Evolutionary conservation across 2,797 vertebrate species (phyloP).

Genomic region (Lateolabrax maculatus): DNA sequence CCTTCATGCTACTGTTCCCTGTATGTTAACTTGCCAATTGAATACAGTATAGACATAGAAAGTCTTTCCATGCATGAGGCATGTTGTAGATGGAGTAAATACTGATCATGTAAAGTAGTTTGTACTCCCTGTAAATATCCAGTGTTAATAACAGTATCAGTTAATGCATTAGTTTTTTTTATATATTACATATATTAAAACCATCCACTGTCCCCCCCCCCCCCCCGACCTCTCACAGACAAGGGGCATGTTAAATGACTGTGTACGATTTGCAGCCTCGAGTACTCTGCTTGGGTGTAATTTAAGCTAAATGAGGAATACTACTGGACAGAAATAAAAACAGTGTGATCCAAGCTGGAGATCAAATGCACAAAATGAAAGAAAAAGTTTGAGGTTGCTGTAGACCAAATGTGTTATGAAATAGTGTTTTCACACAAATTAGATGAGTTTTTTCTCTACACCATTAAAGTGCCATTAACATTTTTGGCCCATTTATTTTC

Average conservation of each 20-base stretch:
- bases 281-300: not conserved
- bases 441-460: not conserved
- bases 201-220: too few relatives aligned
- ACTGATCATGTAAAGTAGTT: not conserved
- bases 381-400: not conserved
- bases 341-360: not conserved
- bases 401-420: not conserved
- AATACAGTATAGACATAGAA: not conserved
- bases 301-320: not conserved
- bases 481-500: not conserved
- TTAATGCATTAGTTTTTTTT: slow-evolving; percentile 8
- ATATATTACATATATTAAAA: slow-evolving; percentile 1
- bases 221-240: slow-evolving; percentile 1
- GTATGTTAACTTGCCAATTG: not conserved
- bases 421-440: not conserved
- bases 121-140: slow-evolving; percentile 6
- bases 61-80: not conserved
- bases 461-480: not conserved
- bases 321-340: not conserved
- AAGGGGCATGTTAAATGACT: not conserved
- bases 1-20: not conserved
- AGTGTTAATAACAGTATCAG: not conserved
- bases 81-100: not conserved
- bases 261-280: slow-evolving; percentile 3
- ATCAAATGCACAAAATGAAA: slow-evolving; percentile 1